These are phyloP conservation scores for Zelostemma sp. DNA, from an alignment of 1,140 invertebrate species.

Conservation along the genomic window DNA sequence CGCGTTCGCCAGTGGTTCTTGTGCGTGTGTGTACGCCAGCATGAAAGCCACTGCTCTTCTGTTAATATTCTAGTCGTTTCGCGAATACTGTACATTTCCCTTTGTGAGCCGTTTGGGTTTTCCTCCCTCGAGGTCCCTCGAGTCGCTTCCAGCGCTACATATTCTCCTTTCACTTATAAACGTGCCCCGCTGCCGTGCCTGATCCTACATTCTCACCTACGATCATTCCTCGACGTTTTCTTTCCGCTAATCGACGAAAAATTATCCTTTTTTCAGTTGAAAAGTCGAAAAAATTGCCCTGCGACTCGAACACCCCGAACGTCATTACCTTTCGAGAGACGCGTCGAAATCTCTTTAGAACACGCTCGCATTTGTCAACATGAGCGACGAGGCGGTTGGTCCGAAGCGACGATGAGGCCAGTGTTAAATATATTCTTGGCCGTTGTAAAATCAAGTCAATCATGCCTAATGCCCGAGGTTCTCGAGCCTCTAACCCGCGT, in stretches of 20 bases:
- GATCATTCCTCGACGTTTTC: neutral
- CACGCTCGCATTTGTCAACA: constrained; percentile 4
- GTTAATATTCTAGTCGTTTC: too few relatives aligned
- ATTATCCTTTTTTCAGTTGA: neutral
- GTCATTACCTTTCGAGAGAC: neutral
- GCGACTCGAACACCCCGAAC: neutral
- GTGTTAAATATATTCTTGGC: constrained; percentile 43
- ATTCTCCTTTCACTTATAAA: constrained; percentile 47
- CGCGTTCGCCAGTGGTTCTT: constrained; percentile 55
- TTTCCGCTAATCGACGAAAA: too few relatives aligned
- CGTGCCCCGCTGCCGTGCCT: constrained; percentile 8
- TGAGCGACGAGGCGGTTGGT: neutral
- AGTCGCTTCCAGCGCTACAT: constrained; percentile 27
- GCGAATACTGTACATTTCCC: constrained; percentile 31
- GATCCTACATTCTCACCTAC: neutral
- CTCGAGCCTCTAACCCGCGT: constrained; percentile 29
- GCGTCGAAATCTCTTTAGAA: constrained; percentile 2
- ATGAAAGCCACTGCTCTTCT: constrained; percentile 43
- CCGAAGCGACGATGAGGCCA: constrained; percentile 18
- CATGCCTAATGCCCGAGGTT: constrained; percentile 21
- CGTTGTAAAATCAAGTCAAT: constrained; percentile 27
- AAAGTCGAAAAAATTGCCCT: neutral
- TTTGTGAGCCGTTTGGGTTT: constrained; percentile 30
- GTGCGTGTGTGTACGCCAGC: constrained; percentile 20
- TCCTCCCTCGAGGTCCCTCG: constrained; percentile 35